A percentile compares a stretch with the other conserved stretches of the same genome.
Evolutionary conservation across 2,888 invertebrate genomes (phyloP).

Genomic region (Polyommatus icarus): DNA sequence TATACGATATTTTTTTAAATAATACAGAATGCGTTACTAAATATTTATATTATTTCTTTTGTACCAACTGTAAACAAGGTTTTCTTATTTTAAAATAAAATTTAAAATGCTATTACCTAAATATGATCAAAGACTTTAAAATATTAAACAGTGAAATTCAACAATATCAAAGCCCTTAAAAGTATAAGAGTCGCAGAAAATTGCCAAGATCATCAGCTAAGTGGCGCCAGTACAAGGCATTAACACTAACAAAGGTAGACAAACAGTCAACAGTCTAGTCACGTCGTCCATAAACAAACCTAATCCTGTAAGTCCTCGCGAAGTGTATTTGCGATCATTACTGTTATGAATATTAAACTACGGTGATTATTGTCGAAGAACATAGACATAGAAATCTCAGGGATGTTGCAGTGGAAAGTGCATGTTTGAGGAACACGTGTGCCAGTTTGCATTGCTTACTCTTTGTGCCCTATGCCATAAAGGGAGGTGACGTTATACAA

Average conservation of each 20-base stretch:
- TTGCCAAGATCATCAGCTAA: not conserved
- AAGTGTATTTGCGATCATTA: conserved; percentile 49
- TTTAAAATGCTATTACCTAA: too few species aligned
- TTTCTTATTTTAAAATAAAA: too few species aligned
- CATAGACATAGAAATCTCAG: not conserved
- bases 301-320: conserved; percentile 49
- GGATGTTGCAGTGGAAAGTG: not conserved
- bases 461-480: too few species aligned
- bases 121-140: too few species aligned
- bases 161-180: not conserved
- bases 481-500: too few species aligned
- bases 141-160: too few species aligned
- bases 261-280: conserved; percentile 3
- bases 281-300: conserved; percentile 38
- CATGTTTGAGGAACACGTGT: too few species aligned
- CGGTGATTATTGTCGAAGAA: conserved; percentile 65
- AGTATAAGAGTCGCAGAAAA: not conserved
- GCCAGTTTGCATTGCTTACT: too few species aligned
- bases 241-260: not conserved
- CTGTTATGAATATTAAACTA: conserved; percentile 58
- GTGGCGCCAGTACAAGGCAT: not conserved
- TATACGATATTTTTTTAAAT: too few species aligned
- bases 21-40: too few species aligned
- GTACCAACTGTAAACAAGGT: too few species aligned
- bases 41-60: too few species aligned